A percentile compares a stretch with the other conserved stretches of the same genome.
phyloP scores from a whole-genome alignment of 2,113 vertebrate species.

The Larimichthys polyactis region DNA sequence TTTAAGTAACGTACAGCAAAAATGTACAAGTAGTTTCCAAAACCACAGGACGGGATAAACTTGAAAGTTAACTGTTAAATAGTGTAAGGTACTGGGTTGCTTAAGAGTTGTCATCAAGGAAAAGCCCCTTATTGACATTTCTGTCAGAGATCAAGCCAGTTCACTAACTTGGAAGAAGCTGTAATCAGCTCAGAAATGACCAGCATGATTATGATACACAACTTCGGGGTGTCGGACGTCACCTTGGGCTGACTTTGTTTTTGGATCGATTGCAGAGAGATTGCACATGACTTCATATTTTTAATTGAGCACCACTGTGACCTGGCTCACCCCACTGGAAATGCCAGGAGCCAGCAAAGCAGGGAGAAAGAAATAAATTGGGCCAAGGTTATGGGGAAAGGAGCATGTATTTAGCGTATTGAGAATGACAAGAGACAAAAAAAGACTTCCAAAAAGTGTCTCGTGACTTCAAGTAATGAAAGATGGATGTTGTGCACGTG shows the following conservation, averaged over 20 bases:
- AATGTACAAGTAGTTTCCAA: not conserved
- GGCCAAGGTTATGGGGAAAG: slow-evolving; percentile 78
- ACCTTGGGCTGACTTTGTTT: slow-evolving; percentile 85
- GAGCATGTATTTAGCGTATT: slow-evolving; percentile 63
- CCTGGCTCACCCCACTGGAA: slow-evolving; percentile 61
- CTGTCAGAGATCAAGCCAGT: slow-evolving; percentile 20
- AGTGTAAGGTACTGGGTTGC: not conserved
- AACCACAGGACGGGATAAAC: not conserved
- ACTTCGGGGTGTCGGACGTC: slow-evolving; percentile 47
- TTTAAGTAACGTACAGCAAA: slow-evolving; percentile 8
- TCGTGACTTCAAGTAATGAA: slow-evolving; percentile 44
- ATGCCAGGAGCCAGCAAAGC: slow-evolving; percentile 69
- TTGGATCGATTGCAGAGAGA: slow-evolving; percentile 76
- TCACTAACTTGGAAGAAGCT: slow-evolving; percentile 36
- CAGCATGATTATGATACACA: slow-evolving; percentile 59
- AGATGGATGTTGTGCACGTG: slow-evolving; percentile 47
- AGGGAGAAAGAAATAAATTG: slow-evolving; percentile 71
- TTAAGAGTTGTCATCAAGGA: not conserved
- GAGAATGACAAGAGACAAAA: not conserved
- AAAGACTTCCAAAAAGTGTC: not conserved
- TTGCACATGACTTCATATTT: slow-evolving; percentile 74
- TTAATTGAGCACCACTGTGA: slow-evolving; percentile 80
- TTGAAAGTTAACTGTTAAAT: not conserved
- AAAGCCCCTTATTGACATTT: slow-evolving; percentile 20
- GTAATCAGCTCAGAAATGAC: slow-evolving; percentile 37